Evolutionary conservation across 2,113 vertebrate genomes (phyloP).

Genomic region (Pomatostomus ruficeps): DNA sequence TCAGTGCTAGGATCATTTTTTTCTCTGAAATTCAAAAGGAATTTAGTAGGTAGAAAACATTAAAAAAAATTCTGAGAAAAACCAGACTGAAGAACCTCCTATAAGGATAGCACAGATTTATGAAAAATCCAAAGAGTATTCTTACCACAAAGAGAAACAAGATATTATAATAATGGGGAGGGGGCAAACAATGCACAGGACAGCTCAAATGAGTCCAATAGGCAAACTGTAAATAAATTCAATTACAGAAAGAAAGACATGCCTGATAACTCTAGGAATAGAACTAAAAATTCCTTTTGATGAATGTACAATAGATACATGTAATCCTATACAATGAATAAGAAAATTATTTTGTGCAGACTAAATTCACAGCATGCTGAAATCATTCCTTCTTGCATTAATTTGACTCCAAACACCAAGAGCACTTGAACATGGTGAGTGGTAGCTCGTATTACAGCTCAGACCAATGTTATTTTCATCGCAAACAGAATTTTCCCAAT

Average conservation of each 20-base stretch:
- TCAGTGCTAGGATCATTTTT: neutral
- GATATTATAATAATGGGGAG: neutral
- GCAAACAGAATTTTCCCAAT: neutral
- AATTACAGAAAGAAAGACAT: neutral
- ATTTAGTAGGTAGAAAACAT: neutral
- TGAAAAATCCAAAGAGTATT: neutral
- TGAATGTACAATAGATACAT: neutral
- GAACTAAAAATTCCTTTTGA: neutral
- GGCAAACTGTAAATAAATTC: neutral
- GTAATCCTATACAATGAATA: neutral
- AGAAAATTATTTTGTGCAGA: neutral
- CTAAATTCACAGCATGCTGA: neutral
- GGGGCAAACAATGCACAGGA: neutral
- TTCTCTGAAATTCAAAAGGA: neutral
- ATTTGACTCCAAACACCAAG: neutral
- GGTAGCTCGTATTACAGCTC: neutral
- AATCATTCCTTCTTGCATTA: neutral
- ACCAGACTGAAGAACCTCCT: neutral
- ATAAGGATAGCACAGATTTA: neutral
- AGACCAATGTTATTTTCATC: neutral
- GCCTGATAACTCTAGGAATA: neutral
- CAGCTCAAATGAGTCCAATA: neutral
- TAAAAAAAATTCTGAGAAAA: neutral
- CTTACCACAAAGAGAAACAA: neutral
- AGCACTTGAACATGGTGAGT: rapidly evolving